Evolutionary conservation across 2,888 invertebrate genomes (phyloP).

Genomic region (Scaptomyza tumidula): DNA sequence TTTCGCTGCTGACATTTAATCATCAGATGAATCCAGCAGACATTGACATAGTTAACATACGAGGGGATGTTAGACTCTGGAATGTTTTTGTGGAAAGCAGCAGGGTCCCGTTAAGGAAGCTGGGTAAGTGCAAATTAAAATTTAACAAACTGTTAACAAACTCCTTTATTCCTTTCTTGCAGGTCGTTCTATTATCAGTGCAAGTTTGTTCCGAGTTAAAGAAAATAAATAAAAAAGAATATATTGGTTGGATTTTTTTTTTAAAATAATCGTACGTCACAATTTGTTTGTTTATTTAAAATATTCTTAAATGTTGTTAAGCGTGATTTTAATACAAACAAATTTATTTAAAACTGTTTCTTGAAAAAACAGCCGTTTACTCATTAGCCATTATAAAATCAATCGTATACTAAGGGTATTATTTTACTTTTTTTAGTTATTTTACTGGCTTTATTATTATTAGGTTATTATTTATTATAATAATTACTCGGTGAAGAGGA

Average conservation of each 20-base stretch:
- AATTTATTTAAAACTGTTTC: no score
- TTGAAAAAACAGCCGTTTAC: no score
- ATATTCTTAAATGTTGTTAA: no score
- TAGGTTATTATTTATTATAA: no score
- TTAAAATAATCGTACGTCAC: no score
- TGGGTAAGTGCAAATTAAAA: constrained; percentile 8
- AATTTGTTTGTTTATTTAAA: no score
- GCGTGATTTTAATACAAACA: no score
- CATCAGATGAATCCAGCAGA: constrained; percentile 86
- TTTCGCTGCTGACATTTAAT: constrained; percentile 87
- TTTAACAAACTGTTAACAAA: neutral
- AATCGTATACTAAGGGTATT: no score
- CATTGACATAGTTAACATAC: constrained; percentile 88
- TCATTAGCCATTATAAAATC: no score
- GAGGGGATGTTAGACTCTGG: constrained; percentile 89
- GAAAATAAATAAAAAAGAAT: neutral
- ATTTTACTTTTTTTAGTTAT: no score
- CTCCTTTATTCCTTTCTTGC: neutral
- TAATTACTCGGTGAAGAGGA: no score
- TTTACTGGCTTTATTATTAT: no score
- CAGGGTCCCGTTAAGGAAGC: neutral
- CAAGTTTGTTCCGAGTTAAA: neutral
- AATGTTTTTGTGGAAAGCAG: constrained; percentile 53
- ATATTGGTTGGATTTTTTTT: neutral
- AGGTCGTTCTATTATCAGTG: constrained; percentile 1